A percentile compares a stretch with the other conserved stretches of the same genome.
These are phyloP conservation scores for Ladona fulva DNA, from an alignment of 1,140 invertebrate genomes.

Conservation along the genomic window DNA sequence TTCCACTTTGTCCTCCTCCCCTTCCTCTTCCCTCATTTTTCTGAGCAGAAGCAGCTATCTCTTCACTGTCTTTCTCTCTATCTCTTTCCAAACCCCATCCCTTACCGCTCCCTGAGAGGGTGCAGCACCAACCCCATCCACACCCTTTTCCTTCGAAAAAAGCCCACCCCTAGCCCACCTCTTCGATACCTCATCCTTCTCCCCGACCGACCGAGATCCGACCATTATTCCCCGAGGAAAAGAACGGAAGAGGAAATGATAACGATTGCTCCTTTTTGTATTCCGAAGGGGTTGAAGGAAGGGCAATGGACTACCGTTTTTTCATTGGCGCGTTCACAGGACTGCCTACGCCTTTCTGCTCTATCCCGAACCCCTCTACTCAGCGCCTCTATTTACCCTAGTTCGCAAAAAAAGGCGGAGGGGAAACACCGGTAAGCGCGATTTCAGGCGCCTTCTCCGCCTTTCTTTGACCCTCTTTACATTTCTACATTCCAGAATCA, in stretches of 20 bases:
- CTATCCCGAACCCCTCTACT: neutral
- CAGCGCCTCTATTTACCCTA: neutral
- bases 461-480: too few species aligned
- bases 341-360: neutral
- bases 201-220: neutral
- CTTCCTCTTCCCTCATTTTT: neutral
- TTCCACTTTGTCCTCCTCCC: neutral
- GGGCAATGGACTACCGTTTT: neutral
- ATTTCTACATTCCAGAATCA: too few species aligned
- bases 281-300: neutral
- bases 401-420: too few species aligned
- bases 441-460: too few species aligned
- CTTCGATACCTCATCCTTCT: neutral
- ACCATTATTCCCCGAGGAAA: conserved; percentile 4
- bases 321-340: neutral
- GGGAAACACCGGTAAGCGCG: too few species aligned
- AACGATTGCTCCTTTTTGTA: conserved; percentile 9
- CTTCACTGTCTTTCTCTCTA: neutral
- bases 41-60: neutral
- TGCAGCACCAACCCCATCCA: neutral
- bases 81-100: neutral
- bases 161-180: neutral
- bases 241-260: neutral
- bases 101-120: neutral
- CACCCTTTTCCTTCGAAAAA: neutral